These are phyloP conservation scores for Cantharis rustica DNA, from an alignment of 2,888 invertebrate species.

Conservation along the genomic window DNA sequence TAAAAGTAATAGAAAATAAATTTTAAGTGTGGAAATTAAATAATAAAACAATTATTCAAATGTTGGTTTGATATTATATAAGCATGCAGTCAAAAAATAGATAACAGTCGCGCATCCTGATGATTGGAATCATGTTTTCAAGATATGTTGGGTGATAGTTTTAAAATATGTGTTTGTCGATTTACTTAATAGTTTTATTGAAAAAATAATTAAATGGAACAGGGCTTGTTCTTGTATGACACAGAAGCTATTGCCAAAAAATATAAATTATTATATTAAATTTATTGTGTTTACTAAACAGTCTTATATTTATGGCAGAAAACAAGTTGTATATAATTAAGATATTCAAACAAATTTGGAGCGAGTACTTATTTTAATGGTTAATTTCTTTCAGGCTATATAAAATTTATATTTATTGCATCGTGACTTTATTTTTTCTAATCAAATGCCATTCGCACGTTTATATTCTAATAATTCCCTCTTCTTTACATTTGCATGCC, in stretches of 20 bases:
- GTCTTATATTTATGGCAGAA: not conserved
- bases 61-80: not conserved
- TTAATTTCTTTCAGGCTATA: not conserved
- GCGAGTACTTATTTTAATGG: not conserved
- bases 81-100: not conserved
- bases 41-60: not conserved
- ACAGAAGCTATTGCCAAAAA: not conserved
- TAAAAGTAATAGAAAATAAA: not conserved
- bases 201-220: not conserved
- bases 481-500: not conserved
- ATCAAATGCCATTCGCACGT: not conserved
- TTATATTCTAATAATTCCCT: not conserved
- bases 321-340: not conserved
- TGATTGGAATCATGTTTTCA: not conserved
- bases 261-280: not conserved
- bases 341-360: not conserved
- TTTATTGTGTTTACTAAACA: not conserved
- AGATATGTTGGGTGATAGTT: too few species aligned
- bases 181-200: too few species aligned
- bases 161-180: too few species aligned
- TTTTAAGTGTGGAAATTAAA: not conserved
- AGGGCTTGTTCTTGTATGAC: not conserved
- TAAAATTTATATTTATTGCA: not conserved
- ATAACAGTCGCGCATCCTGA: not conserved
- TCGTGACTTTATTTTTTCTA: not conserved